A percentile compares a stretch with the other conserved stretches of the same genome.
phyloP scores from a whole-genome alignment of 2,113 vertebrate species.

The Siniperca knerii region DNA sequence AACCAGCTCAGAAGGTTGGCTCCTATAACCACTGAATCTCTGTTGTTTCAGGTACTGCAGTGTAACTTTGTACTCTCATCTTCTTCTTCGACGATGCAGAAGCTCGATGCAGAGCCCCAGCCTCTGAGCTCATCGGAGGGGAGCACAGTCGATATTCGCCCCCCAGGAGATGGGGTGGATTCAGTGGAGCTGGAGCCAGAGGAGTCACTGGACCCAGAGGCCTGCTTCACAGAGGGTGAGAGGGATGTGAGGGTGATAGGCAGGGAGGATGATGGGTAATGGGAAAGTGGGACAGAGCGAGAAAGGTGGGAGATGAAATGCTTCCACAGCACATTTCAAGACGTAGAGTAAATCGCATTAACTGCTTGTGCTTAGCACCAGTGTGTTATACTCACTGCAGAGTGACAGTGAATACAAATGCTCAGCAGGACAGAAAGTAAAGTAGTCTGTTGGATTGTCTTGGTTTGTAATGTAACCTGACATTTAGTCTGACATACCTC shows the following conservation, averaged over 20 bases:
- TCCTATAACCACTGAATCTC: constrained; percentile 42
- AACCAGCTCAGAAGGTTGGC: constrained; percentile 76
- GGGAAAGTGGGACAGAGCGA: constrained; percentile 25
- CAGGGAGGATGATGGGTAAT: constrained; percentile 1
- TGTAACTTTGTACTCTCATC: constrained; percentile 38
- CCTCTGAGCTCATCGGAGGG: constrained; percentile 96
- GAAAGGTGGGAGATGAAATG: constrained; percentile 29
- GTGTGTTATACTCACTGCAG: constrained; percentile 30
- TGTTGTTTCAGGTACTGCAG: not conserved
- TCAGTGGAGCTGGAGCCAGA: constrained; percentile 92
- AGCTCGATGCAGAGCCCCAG: constrained; percentile 80
- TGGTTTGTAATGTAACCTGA: constrained; percentile 56
- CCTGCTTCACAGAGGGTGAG: constrained; percentile 97
- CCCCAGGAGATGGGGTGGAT: constrained; percentile 90
- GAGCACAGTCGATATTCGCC: constrained; percentile 94
- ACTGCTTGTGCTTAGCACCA: constrained; percentile 43
- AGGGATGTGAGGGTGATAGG: constrained; percentile 7
- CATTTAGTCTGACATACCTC: constrained; percentile 43
- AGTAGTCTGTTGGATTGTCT: constrained; percentile 14
- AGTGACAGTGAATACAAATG: constrained; percentile 61
- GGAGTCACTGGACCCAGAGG: constrained; percentile 93
- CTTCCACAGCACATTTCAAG: constrained; percentile 44
- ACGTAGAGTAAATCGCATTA: constrained; percentile 38
- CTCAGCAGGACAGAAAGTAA: constrained; percentile 59
- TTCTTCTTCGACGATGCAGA: constrained; percentile 69